These are phyloP conservation scores for Elephantulus edwardii DNA, from an alignment of 2,113 vertebrate genomes.

Conservation along the genomic window DNA sequence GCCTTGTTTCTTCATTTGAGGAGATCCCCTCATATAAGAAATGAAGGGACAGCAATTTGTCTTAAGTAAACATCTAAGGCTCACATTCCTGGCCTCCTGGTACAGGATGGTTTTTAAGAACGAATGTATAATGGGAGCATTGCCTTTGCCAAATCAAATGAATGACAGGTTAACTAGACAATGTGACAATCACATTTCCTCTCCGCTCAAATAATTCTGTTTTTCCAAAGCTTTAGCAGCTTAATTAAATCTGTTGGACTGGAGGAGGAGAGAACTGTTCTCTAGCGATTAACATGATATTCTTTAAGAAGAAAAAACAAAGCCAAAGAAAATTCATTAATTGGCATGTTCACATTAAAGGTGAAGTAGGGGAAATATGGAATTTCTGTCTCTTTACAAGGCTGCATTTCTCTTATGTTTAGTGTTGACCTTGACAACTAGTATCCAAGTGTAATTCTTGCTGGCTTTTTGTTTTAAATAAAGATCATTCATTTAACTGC, in stretches of 20 bases:
- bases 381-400: constrained; percentile 52
- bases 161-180: constrained; percentile 77
- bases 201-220: constrained; percentile 74
- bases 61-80: constrained; percentile 15
- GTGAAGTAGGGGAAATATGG: constrained; percentile 52
- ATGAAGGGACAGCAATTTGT: constrained; percentile 41
- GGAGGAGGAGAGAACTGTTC: constrained; percentile 71
- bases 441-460: constrained; percentile 45
- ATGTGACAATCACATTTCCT: constrained; percentile 80
- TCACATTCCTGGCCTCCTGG: not conserved
- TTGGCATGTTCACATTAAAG: constrained; percentile 61
- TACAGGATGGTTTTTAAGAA: constrained; percentile 36
- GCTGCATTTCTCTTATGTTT: constrained; percentile 18
- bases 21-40: not conserved
- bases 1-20: not conserved
- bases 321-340: constrained; percentile 72
- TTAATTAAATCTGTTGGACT: constrained; percentile 73
- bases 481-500: constrained; percentile 57
- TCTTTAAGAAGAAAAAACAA: constrained; percentile 67
- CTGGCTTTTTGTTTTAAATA: constrained; percentile 42
- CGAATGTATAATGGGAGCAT: constrained; percentile 55
- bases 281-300: constrained; percentile 69
- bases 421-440: constrained; percentile 26
- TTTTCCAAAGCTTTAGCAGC: constrained; percentile 77
- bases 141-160: constrained; percentile 68